Percentiles rank a stretch among this genome's conserved stretches.
phyloP scores from a whole-genome alignment of 2,113 vertebrate genomes.

The Misgurnus mizolepis region DNA sequence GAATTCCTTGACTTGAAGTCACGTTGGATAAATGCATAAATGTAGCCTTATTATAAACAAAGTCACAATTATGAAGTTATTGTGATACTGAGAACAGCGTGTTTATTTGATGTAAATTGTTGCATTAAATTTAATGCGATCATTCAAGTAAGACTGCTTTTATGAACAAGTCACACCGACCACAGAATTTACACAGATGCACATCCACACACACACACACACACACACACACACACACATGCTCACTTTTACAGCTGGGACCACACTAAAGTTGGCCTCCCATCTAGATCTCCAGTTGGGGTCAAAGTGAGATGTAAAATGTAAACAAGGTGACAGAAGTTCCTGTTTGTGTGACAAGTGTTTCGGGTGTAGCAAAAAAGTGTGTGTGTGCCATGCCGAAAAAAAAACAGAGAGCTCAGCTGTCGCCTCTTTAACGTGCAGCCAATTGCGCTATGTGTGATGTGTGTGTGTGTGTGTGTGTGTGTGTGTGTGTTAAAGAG shows the following conservation, averaged over 20 bases:
- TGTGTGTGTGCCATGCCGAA: slow-evolving; percentile 43
- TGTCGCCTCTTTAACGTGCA: slow-evolving; percentile 65
- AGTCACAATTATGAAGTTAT: too few relatives aligned
- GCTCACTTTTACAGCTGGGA: neutral
- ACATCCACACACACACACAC: neutral
- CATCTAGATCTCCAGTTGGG: slow-evolving; percentile 23
- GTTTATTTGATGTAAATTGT: too few relatives aligned
- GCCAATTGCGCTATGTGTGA: slow-evolving; percentile 48
- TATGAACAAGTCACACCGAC: too few relatives aligned
- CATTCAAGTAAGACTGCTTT: too few relatives aligned
- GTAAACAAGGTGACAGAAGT: slow-evolving; percentile 47
- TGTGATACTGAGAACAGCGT: too few relatives aligned
- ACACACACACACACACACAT: neutral
- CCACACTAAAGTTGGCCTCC: slow-evolving; percentile 40
- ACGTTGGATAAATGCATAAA: too few relatives aligned
- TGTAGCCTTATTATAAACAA: too few relatives aligned
- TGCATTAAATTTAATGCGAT: too few relatives aligned
- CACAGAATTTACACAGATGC: slow-evolving; percentile 1
- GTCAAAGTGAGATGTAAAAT: slow-evolving; percentile 51
- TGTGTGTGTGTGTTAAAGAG: slow-evolving; percentile 37
- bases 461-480: slow-evolving; percentile 39
- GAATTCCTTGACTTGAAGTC: too few relatives aligned
- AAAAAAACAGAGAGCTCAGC: slow-evolving; percentile 68
- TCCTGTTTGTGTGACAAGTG: slow-evolving; percentile 53
- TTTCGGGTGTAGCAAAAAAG: slow-evolving; percentile 23